These are phyloP conservation scores for Drosophila biarmipes DNA, from an alignment of 1,140 invertebrate genomes.

Conservation along the genomic window DNA sequence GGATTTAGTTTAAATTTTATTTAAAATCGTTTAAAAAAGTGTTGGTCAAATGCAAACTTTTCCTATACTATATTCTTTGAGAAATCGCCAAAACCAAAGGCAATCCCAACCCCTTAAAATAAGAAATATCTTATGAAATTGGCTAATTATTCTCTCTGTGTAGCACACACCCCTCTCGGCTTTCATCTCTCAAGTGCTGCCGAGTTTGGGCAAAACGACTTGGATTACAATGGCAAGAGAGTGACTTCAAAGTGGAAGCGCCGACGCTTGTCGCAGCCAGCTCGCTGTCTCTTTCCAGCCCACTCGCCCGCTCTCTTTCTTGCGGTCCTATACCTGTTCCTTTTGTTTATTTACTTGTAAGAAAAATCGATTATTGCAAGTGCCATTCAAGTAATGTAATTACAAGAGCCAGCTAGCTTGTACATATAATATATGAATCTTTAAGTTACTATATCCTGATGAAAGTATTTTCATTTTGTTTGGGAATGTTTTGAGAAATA, in stretches of 20 bases:
- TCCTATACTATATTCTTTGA: too few relatives aligned
- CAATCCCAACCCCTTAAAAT: too few relatives aligned
- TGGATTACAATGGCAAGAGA: constrained; percentile 36
- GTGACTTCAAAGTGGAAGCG: constrained; percentile 34
- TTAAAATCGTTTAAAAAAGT: too few relatives aligned
- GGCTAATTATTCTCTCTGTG: constrained; percentile 1
- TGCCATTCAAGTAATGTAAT: background rate
- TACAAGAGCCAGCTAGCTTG: background rate
- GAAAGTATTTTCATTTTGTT: background rate
- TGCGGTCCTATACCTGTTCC: background rate
- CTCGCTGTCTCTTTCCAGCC: background rate
- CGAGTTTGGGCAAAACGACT: constrained; percentile 42
- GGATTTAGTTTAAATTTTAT: too few relatives aligned
- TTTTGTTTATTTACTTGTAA: constrained; percentile 29
- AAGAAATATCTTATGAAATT: too few relatives aligned
- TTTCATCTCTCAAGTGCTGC: constrained; percentile 39
- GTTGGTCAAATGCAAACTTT: too few relatives aligned
- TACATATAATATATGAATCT: background rate
- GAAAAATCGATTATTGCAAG: constrained; percentile 33
- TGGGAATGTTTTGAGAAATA: background rate
- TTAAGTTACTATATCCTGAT: background rate
- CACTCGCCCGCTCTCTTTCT: background rate
- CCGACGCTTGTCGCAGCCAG: constrained; percentile 15
- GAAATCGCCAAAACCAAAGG: too few relatives aligned
- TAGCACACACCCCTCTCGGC: constrained; percentile 18